Percentiles rank a stretch among this genome's conserved stretches.
These are phyloP conservation scores for Verasper variegatus DNA, from an alignment of 2,113 vertebrate genomes.

Conservation along the genomic window DNA sequence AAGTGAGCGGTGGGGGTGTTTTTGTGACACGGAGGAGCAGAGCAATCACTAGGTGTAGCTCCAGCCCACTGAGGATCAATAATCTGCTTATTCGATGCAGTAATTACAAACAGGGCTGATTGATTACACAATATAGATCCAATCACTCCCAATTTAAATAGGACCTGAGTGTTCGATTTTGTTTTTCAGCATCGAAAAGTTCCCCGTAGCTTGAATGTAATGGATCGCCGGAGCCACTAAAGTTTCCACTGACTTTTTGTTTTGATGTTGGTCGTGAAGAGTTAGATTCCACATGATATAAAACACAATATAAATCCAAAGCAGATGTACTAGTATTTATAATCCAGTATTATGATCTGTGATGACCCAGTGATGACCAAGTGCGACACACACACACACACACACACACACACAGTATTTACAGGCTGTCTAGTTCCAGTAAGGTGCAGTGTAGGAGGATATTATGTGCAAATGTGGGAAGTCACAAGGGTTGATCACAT, in stretches of 20 bases:
- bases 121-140: slow-evolving; percentile 58
- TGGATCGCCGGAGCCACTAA: not conserved
- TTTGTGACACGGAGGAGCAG: slow-evolving; percentile 26
- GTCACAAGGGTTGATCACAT: slow-evolving; percentile 34
- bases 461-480: slow-evolving; percentile 40
- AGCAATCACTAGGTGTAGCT: slow-evolving; percentile 30
- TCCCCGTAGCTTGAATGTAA: slow-evolving; percentile 1
- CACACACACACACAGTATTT: not conserved
- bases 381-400: too few relatives aligned
- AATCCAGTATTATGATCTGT: not conserved
- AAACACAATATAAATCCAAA: not conserved
- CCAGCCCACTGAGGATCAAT: slow-evolving; percentile 61
- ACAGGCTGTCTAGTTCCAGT: slow-evolving; percentile 47
- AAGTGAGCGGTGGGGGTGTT: slow-evolving; percentile 16
- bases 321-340: not conserved
- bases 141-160: slow-evolving; percentile 61
- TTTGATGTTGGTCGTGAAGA: not conserved
- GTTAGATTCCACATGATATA: not conserved
- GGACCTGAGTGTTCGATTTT: slow-evolving; percentile 40
- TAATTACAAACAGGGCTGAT: slow-evolving; percentile 72
- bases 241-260: not conserved
- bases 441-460: slow-evolving; percentile 48
- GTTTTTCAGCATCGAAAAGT: slow-evolving; percentile 31
- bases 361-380: not conserved
- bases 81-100: slow-evolving; percentile 67